A percentile compares a stretch with the other conserved stretches of the same genome.
These are phyloP conservation scores for Prinia subflava DNA, from an alignment of 2,113 vertebrate species.

Conservation along the genomic window DNA sequence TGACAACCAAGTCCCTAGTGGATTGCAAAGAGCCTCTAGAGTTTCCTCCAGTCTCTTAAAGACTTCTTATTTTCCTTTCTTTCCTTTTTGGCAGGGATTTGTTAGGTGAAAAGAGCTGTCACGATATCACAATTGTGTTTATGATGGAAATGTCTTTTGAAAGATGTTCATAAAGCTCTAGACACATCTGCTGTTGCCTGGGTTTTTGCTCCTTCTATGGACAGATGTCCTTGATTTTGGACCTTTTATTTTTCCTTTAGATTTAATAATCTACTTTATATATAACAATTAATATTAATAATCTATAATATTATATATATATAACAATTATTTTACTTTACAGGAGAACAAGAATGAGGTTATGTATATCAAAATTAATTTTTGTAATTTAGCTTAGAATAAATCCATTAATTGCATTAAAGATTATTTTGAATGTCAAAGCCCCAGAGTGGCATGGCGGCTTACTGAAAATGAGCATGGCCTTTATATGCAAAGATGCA, in stretches of 20 bases:
- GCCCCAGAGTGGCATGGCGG: background rate
- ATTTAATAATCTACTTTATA: background rate
- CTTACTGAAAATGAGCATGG: background rate
- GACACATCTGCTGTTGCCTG: background rate
- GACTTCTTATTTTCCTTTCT: background rate
- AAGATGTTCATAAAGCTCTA: background rate
- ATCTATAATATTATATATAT: no score
- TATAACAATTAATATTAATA: no score
- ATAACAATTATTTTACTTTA: background rate
- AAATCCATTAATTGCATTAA: background rate
- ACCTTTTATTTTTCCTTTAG: background rate
- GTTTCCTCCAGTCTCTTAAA: conserved; percentile 7
- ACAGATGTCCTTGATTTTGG: background rate
- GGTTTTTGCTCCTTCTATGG: background rate
- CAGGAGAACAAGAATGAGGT: background rate
- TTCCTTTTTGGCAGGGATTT: background rate
- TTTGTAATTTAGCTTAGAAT: background rate
- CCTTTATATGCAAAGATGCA: background rate
- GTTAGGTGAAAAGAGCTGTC: conserved; percentile 33
- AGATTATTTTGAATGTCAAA: background rate
- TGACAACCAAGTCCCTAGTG: conserved; percentile 8
- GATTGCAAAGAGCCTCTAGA: background rate
- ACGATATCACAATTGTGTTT: background rate
- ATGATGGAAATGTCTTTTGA: conserved; percentile 17
- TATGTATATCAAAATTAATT: background rate